phyloP scores from a whole-genome alignment of 2,888 invertebrate species.

The Dione vanillae region DNA sequence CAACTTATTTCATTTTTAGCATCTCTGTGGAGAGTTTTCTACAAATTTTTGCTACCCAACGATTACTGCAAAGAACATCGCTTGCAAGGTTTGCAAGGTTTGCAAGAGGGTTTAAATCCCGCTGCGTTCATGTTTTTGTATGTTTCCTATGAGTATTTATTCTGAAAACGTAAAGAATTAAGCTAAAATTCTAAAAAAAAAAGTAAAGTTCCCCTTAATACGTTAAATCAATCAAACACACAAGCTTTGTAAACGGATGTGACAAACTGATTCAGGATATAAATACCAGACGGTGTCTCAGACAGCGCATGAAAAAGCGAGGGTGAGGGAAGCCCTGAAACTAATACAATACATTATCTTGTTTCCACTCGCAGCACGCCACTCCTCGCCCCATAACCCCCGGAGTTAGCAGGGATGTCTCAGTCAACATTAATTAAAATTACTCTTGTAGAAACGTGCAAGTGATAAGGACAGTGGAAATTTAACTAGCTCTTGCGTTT shows the following conservation, averaged over 20 bases:
- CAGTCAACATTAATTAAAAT: conserved; percentile 38
- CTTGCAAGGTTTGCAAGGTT: too few relatives aligned
- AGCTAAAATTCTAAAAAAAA: too few relatives aligned
- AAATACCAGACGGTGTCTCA: conserved; percentile 16
- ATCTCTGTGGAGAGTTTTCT: too few relatives aligned
- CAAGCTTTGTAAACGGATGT: not conserved
- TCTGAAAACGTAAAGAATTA: too few relatives aligned
- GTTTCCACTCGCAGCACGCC: conserved; percentile 28
- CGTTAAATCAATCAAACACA: too few relatives aligned
- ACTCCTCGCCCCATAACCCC: not conserved
- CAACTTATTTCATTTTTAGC: too few relatives aligned
- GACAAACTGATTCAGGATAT: conserved; percentile 8
- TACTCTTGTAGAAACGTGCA: conserved; percentile 33
- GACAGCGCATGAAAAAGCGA: conserved; percentile 22
- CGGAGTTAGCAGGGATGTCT: conserved; percentile 16
- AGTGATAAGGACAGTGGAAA: conserved; percentile 18
- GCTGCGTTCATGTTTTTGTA: too few relatives aligned
- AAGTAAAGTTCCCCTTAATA: too few relatives aligned
- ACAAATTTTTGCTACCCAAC: too few relatives aligned
- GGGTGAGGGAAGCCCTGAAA: conserved; percentile 31
- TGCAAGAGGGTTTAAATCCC: too few relatives aligned
- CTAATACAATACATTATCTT: conserved; percentile 31
- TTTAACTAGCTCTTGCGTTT: not conserved
- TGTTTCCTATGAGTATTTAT: too few relatives aligned
- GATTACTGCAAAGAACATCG: too few relatives aligned